Base-by-base conservation (phyloP, 92 coral and sea anemone genomes). In the Muricea muricata region DNA sequence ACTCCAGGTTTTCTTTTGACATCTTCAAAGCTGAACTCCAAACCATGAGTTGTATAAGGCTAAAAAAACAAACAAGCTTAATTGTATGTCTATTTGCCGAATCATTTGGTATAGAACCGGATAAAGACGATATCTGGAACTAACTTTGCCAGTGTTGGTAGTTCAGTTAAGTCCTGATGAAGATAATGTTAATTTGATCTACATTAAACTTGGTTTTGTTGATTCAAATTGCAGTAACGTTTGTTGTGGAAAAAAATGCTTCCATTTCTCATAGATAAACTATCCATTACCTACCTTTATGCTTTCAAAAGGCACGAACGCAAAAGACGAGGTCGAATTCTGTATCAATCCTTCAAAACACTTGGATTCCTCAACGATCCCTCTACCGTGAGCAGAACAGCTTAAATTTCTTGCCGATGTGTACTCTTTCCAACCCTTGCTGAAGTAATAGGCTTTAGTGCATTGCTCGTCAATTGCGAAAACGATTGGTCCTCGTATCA, bases 311-410 rank as follows among this genome's bases (percentile, higher is more conserved):
- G 80, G 80, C 63, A 4, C 37, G 48, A 23, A 74, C 0, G 21
- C 35, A 74, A 74, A 74, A 1, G 80, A 74, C 18, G 80, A 46
- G 57, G 25, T 25, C 5, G 80, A 74, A 47, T 48, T 14, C 26
- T 47, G 13, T n/a, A 74, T 48, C 2, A 63, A 74, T 29, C 80
- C 80, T 14, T 45, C 37, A 10, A 74, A 52, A 74, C 80, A 74
- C 3, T 45, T 21, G 12, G 61, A 24, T 26, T 21, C 46, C 8
- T 32, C 35, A 7, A 40, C n/a, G 13, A 10, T 15, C 13, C 14
- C 8, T n/a, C 42, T 42, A 40, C 57, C 78, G 24, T 42, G 78
- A n/a, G 54, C 12, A n/a, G 78, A 72, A 25, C 78, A 72, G 21
- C n/a, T 40, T 2, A 72, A 18, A 14, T 72, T 72, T 42, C 55